Evolutionary conservation across 2,797 vertebrate genomes (phyloP), one percentile per base, ranked within the genome.

Genomic region (Buphagus erythrorhynchus): DNA sequence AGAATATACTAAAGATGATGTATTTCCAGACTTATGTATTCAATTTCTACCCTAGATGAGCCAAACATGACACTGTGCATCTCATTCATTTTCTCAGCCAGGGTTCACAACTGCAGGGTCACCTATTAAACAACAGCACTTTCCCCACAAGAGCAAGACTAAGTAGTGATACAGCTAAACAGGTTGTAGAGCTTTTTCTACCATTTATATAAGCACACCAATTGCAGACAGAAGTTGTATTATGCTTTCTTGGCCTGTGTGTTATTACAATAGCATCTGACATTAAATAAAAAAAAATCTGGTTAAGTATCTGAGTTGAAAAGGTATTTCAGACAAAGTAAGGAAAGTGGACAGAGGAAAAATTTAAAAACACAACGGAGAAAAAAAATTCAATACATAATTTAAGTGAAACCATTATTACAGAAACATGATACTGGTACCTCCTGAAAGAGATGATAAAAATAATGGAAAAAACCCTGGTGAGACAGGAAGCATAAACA

Each of bases 401-500:
- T 58, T 68, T 65, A 65, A 92, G 36, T 42, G 45, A 81, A 96
- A 81, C 13, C 11, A 62, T 88, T 81, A 58, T 66, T 72, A 90
- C 68, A 93, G 90, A 94, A 95, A 91, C 52, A 79, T 25, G 68
- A 85, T 68, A 90, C 19, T 8, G 1, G n/a, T 91, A 77, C 16
- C 61, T 92, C 62, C 91, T 90, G 76, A 83, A 83, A 86, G 45
- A 88, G 63, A 82, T 26, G 68, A n/a, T 31, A 79, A 95, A 94
- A 93, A 84, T 95, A 95, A 90, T 91, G 82, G 89, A 88, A 95
- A 96, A 95, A 95, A 57, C 26, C 49, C 43, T 88, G 52, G 73
- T 84, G 89, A 94, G 77, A 91, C 85, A 91, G 94, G 95, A 97
- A 96, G 69, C 69, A 90, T 92, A 89, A 94, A 90, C 73, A 80